Percentiles rank a stretch among this genome's conserved stretches.
Conservation (phyloP, 2,888 invertebrate genomes). For the Eupithecia exiguata region DNA sequence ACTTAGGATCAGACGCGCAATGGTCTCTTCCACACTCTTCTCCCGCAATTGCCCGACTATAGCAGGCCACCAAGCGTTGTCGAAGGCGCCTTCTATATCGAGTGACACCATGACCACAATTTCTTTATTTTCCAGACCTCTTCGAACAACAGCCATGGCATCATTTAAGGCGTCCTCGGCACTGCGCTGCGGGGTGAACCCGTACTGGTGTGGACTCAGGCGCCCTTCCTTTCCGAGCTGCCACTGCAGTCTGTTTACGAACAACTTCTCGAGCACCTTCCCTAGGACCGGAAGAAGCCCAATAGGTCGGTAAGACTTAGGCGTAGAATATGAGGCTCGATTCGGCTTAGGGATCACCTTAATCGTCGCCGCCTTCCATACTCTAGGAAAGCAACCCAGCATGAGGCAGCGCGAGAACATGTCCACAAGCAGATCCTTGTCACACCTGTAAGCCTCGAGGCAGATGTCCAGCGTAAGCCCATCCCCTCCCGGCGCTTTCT, state of each 20-base stretch:
- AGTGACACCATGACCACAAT: too few species aligned
- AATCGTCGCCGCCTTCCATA: neutral
- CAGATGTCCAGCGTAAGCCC: too few species aligned
- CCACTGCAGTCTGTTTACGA: neutral
- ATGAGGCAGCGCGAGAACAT: neutral
- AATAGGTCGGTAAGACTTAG: conserved; percentile 3
- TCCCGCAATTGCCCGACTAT: too few species aligned
- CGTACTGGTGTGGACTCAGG: neutral
- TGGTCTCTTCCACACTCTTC: too few species aligned
- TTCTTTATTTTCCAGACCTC: too few species aligned
- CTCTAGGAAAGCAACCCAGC: neutral
- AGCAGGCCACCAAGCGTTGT: too few species aligned
- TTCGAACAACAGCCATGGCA: conserved; percentile 13
- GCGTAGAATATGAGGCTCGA: neutral
- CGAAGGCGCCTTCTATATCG: too few species aligned
- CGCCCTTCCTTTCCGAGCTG: neutral
- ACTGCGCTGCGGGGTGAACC: neutral
- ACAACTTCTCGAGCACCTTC: conserved; percentile 27
- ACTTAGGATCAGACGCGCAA: too few species aligned
- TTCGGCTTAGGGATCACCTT: neutral
- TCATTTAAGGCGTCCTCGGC: neutral
- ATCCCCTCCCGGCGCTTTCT: too few species aligned
- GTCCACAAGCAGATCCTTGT: too few species aligned
- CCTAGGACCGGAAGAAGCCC: conserved; percentile 1
- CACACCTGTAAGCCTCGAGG: too few species aligned